Conservation (phyloP, 2,888 invertebrate species). For the Athalia circularis region DNA sequence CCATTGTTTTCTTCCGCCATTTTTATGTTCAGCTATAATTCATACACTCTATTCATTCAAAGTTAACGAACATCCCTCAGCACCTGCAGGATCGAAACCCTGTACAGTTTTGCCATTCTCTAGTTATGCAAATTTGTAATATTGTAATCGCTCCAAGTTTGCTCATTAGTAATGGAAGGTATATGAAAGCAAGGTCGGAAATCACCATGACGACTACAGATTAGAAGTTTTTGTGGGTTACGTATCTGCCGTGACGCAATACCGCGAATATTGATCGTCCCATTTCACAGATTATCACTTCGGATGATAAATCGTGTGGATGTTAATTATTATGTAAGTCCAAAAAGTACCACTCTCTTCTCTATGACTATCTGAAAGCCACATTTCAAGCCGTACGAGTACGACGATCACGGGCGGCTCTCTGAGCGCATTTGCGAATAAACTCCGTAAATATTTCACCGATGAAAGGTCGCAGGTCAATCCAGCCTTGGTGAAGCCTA, state of each 20-base stretch:
- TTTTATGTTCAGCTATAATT: neutral
- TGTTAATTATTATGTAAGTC: conserved; percentile 18
- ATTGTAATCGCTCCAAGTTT: too few species aligned
- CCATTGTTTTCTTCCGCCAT: conserved; percentile 20
- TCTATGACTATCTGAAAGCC: conserved; percentile 15
- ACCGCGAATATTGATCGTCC: conserved; percentile 3
- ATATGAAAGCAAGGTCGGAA: neutral
- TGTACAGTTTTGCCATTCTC: too few species aligned
- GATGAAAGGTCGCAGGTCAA: too few species aligned
- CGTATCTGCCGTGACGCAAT: neutral
- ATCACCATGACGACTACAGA: neutral
- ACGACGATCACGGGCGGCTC: neutral
- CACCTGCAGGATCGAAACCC: too few species aligned
- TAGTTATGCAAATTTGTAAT: too few species aligned
- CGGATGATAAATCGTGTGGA: neutral
- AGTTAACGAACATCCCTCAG: too few species aligned
- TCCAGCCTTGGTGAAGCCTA: too few species aligned
- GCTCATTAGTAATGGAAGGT: too few species aligned
- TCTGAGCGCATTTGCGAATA: neutral
- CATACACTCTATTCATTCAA: neutral
- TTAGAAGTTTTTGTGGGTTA: neutral
- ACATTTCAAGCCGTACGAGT: neutral
- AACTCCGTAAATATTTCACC: too few species aligned
- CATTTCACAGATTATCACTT: conserved; percentile 12
- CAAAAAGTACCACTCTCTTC: neutral